These are phyloP conservation scores for Odontamblyopus lacepedii DNA, from an alignment of 2,797 vertebrate species.

Conservation along the genomic window DNA sequence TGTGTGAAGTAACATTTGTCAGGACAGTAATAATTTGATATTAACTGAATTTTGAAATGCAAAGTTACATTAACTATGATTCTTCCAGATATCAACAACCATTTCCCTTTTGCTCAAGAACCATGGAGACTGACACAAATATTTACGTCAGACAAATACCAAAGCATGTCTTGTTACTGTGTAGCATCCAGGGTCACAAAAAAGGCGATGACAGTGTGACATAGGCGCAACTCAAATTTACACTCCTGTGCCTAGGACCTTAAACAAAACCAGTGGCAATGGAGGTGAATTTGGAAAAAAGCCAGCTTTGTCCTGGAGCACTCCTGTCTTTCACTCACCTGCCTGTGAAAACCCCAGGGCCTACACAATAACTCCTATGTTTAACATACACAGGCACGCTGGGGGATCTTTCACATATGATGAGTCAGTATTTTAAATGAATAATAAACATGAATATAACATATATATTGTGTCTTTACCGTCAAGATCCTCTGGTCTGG, in stretches of 20 bases:
- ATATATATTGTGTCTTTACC: constrained; percentile 76
- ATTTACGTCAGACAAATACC: constrained; percentile 77
- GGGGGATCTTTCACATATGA: constrained; percentile 7
- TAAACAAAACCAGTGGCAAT: constrained; percentile 76
- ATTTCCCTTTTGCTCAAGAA: constrained; percentile 71
- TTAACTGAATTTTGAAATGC: constrained; percentile 35
- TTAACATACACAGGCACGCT: constrained; percentile 34
- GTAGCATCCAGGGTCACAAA: constrained; percentile 76
- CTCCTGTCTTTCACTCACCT: constrained; percentile 71
- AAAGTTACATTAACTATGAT: constrained; percentile 44
- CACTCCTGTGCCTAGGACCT: constrained; percentile 71
- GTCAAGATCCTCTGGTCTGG: constrained; percentile 96
- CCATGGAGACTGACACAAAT: constrained; percentile 87
- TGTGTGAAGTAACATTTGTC: constrained; percentile 44
- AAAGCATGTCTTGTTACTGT: constrained; percentile 64
- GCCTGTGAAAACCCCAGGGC: constrained; percentile 72
- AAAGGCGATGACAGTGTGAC: constrained; percentile 77
- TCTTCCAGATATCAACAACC: constrained; percentile 75
- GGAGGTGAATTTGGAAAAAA: constrained; percentile 72
- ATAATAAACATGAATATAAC: background rate
- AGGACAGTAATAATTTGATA: constrained; percentile 44
- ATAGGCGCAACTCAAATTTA: constrained; percentile 73
- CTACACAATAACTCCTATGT: constrained; percentile 35
- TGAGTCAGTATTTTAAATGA: background rate
- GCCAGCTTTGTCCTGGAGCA: constrained; percentile 75